Evolutionary conservation across 2,888 invertebrate genomes (phyloP).

Genomic region (Spodoptera littoralis): DNA sequence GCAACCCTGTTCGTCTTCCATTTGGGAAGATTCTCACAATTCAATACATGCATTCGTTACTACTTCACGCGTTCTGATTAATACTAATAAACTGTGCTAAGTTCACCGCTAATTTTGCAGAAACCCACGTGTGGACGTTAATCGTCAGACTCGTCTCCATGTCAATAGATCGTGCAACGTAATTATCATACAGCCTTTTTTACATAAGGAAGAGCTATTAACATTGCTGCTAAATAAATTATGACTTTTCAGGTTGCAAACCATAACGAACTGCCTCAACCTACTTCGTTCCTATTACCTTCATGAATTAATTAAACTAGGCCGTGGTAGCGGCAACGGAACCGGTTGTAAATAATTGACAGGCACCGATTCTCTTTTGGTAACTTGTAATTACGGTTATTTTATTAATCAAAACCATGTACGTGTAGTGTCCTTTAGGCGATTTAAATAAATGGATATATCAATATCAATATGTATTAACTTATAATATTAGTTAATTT

Average conservation of each 20-base stretch:
- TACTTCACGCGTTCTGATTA: slow-evolving; percentile 68
- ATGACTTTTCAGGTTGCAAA: slow-evolving; percentile 34
- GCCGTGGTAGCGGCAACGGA: slow-evolving; percentile 40
- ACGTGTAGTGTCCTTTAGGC: slow-evolving; percentile 7
- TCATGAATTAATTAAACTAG: slow-evolving; percentile 48
- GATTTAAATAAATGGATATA: slow-evolving; percentile 22
- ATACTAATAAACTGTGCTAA: slow-evolving; percentile 63
- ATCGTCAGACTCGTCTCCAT: slow-evolving; percentile 12
- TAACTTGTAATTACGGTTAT: slow-evolving; percentile 44
- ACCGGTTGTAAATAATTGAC: slow-evolving; percentile 47
- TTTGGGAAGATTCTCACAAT: slow-evolving; percentile 45
- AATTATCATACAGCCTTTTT: slow-evolving; percentile 23
- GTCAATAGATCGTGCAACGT: slow-evolving; percentile 37
- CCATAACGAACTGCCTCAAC: slow-evolving; percentile 27
- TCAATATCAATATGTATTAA: slow-evolving; percentile 2
- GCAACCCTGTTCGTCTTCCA: slow-evolving; percentile 60
- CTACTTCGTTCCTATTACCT: slow-evolving; percentile 29
- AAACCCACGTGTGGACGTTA: slow-evolving; percentile 47
- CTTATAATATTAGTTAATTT: too few relatives aligned
- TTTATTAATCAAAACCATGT: slow-evolving; percentile 32
- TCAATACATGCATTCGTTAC: slow-evolving; percentile 54
- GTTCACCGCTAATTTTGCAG: slow-evolving; percentile 63
- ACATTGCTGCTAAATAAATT: slow-evolving; percentile 18
- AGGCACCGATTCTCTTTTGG: slow-evolving; percentile 38
- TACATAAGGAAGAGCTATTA: slow-evolving; percentile 14